Evolutionary conservation across 2,113 vertebrate species (phyloP).

Genomic region (Aphelocoma coerulescens): DNA sequence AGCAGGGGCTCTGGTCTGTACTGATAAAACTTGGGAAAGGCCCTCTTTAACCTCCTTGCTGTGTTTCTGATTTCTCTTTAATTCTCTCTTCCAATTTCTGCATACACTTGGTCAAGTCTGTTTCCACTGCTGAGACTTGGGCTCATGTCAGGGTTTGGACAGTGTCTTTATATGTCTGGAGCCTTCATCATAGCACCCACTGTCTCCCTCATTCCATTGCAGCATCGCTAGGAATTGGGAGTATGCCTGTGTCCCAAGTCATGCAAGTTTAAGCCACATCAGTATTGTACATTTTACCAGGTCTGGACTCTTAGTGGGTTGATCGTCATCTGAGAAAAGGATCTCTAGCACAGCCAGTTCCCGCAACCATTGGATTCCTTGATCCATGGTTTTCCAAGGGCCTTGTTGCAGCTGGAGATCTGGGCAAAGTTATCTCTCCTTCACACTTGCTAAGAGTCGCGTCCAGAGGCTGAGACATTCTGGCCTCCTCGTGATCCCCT

Average conservation of each 20-base stretch:
- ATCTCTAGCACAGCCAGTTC: background rate
- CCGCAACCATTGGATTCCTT: background rate
- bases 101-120: background rate
- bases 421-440: background rate
- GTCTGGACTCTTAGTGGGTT: background rate
- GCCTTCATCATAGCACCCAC: background rate
- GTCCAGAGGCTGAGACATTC: background rate
- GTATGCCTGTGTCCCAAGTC: background rate
- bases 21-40: too few relatives aligned
- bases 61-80: too few relatives aligned
- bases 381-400: background rate
- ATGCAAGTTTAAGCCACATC: background rate
- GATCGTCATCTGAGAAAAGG: background rate
- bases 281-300: background rate
- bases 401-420: background rate
- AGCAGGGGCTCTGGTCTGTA: too few relatives aligned
- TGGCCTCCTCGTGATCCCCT: background rate
- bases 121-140: background rate
- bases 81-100: too few relatives aligned
- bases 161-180: background rate
- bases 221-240: background rate
- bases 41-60: too few relatives aligned
- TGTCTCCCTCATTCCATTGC: background rate
- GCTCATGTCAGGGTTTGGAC: background rate
- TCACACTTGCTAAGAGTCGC: background rate